Evolutionary conservation across 2,113 vertebrate species (phyloP), one percentile per base, ranked within the genome.

Genomic region (Salvelinus sp.): DNA sequence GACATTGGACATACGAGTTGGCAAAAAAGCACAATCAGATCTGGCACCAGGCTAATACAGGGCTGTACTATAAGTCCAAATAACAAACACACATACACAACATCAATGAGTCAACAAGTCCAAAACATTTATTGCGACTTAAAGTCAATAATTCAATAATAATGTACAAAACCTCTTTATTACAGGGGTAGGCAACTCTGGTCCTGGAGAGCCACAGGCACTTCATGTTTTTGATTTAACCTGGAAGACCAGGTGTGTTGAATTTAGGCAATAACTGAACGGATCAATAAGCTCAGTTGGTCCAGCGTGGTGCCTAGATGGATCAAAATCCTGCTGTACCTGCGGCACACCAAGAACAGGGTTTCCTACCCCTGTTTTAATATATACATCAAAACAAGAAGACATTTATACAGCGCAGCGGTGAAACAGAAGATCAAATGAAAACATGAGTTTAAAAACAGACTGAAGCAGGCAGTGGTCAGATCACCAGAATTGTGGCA

Each of bases 71-170:
- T 44, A 38, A 50, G 14, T 54, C 12, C 16, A 54, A 54, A 54
- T 14, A 67, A 82, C 76, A 72, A 44, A 73, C 78, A 74, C 70
- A 71, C 85, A 84, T 69, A 74, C 75, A 78, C 85, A 90, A 88
- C 75, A 74, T 67, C 62, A 89, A 25, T 57, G 77, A 87, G 91
- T 86, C 93, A 81, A 87, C 93, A 81, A 87, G 79, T 85, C 82
- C 85, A 89, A 90, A 90, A 91, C 89, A 92, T 92, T 92, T 93
- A 92, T 90, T 93, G 7, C 1, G 58, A 62, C n/a, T 62, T 62
- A 16, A 85, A 79, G 66, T 84, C 7, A 48, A 84, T 84, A 87
- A 70, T 88, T 86, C 62, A 78, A 76, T 77, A 79, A 83, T 77
- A 79, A 85, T 82, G 68, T 90, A 92, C 88, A 91, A 87, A 85